Conservation (phyloP, 2,888 invertebrate species). For the Barypeithes pellucidus region DNA sequence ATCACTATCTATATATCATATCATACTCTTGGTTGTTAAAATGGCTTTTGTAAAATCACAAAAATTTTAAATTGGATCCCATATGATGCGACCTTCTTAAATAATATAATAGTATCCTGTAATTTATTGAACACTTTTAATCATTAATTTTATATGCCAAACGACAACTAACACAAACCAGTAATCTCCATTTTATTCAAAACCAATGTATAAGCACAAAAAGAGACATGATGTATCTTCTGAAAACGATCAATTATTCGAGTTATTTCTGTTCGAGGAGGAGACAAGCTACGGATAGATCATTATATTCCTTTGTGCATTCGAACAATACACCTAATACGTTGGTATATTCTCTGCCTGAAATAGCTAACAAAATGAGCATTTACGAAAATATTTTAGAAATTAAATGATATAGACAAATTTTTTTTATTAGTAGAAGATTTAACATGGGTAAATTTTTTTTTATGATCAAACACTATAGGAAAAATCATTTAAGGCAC, state of each 20-base stretch:
- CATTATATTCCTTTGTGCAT: not conserved
- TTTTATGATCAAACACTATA: too few relatives aligned
- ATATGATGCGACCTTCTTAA: too few relatives aligned
- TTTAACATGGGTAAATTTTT: too few relatives aligned
- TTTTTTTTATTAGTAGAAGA: too few relatives aligned
- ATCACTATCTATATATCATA: too few relatives aligned
- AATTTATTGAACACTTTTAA: too few relatives aligned
- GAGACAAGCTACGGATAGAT: not conserved
- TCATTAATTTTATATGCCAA: too few relatives aligned
- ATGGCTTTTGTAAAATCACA: too few relatives aligned
- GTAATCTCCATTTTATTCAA: not conserved
- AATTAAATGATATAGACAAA: not conserved
- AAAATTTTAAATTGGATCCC: too few relatives aligned
- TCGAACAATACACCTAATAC: constrained; percentile 3
- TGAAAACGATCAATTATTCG: not conserved
- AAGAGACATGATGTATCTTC: not conserved
- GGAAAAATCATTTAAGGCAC: too few relatives aligned
- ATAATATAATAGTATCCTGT: too few relatives aligned
- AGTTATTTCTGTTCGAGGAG: not conserved
- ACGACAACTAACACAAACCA: not conserved
- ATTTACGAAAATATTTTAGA: not conserved
- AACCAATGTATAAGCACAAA: not conserved
- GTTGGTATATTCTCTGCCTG: not conserved
- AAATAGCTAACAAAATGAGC: not conserved
- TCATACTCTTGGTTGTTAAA: too few relatives aligned